Evolutionary conservation across 2,113 vertebrate species (phyloP), one percentile per base, ranked within the genome.

Genomic region (Microcebus griseorufus): DNA sequence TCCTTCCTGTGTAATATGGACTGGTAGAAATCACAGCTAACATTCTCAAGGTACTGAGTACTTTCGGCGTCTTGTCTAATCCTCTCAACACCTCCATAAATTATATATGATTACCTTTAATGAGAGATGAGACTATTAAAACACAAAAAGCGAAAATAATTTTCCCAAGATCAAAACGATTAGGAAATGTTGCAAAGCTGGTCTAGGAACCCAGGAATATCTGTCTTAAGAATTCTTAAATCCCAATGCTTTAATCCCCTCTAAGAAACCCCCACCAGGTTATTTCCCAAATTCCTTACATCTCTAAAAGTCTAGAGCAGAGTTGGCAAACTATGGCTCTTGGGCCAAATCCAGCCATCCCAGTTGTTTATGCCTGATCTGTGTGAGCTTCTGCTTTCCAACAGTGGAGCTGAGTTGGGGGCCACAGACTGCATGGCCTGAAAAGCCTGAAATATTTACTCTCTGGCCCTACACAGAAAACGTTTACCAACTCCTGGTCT

Each of bases 171-270:
- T 80, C 80, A 92, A 25, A 76, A 76, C 53, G 84, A 75, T 34
- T 45, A 39, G 27, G 72, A 60, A 93, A 93, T 53, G 58, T 32
- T 97, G 88, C 65, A 94, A 90, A 93, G 53, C 86, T 90, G 27
- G 81, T 62, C 34, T 75, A 84, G 45, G 48, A 69, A 93, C 18
- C 79, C 58, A 72, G 20, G 22, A 78, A 45, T 60, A 55, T 20
- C 53, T 92, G 42, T 69, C 62, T 92, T 53, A 37, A 94, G 93
- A 90, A 72, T 60, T 55, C 75, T 94, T 34, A 32, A 62, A 64
- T 82, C 72, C 39, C 67, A 87, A 42, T 60, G 78, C 48, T 87
- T 83, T 94, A 94, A 92, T 92, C 53, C 60, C 48, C 78, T 88
- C n/a, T 82, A 91, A 97, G 90, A 93, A 94, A 73, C 12, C 17